Evolutionary conservation across 2,888 invertebrate species (phyloP).

Genomic region (Scaptomyza tumidula): DNA sequence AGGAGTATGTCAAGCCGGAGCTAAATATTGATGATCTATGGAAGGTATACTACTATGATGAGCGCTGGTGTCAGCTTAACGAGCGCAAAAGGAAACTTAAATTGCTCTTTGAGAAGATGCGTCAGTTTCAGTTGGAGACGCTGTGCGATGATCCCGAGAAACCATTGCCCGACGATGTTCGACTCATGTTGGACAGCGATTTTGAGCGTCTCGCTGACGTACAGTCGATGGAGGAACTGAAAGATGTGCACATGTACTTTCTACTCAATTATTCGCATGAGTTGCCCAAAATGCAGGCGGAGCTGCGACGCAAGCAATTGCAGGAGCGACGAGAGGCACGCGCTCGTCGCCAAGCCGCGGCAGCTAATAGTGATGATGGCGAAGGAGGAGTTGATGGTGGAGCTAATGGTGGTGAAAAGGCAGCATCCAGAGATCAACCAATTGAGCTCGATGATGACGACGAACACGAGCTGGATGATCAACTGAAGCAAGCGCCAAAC

Average conservation of each 20-base stretch:
- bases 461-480: conserved; percentile 88
- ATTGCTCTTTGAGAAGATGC: conserved; percentile 95
- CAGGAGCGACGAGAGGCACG: conserved; percentile 75
- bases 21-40: conserved; percentile 97
- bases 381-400: conserved; percentile 25
- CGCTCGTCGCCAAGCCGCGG: conserved; percentile 52
- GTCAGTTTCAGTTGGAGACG: conserved; percentile 93
- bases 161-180: conserved; percentile 92
- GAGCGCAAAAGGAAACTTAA: conserved; percentile 93
- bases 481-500: conserved; percentile 93
- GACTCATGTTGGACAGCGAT: conserved; percentile 94
- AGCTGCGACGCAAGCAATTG: conserved; percentile 88
- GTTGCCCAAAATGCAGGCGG: conserved; percentile 92
- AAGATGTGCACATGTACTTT: conserved; percentile 97
- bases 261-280: conserved; percentile 95
- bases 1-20: conserved; percentile 98
- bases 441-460: conserved; percentile 87
- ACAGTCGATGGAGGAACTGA: conserved; percentile 95
- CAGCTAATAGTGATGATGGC: conserved; percentile 70
- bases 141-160: conserved; percentile 93
- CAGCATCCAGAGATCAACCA: conserved; percentile 80
- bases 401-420: conserved; percentile 48
- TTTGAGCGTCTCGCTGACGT: conserved; percentile 91
- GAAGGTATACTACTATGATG: conserved; percentile 98
- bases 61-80: conserved; percentile 96